Conservation (phyloP, 2,113 vertebrate species). For the Mirounga angustirostris region DNA sequence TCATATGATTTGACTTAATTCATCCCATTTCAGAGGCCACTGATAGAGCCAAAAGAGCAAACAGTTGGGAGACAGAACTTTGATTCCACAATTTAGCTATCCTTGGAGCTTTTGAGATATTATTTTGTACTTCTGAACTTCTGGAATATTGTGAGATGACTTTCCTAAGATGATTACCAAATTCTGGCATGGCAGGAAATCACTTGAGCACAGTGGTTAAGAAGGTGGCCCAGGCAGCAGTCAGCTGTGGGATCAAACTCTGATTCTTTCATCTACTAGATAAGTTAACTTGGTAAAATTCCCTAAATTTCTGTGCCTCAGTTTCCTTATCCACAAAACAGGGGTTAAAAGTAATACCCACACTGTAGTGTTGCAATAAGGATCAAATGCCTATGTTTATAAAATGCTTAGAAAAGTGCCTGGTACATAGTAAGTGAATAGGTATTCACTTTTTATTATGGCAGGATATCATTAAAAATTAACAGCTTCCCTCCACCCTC, state of each 20-base stretch:
- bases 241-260: background rate
- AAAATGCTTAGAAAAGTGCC: constrained; percentile 8
- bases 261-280: background rate
- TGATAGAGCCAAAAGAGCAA: background rate
- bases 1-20: background rate
- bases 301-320: background rate
- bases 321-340: background rate
- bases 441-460: constrained; percentile 22
- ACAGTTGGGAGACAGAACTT: background rate
- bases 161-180: constrained; percentile 44
- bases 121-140: constrained; percentile 18
- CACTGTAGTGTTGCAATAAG: background rate
- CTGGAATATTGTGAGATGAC: background rate
- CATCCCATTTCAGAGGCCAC: background rate
- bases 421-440: constrained; percentile 22
- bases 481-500: background rate
- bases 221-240: background rate
- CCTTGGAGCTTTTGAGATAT: background rate
- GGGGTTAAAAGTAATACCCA: background rate
- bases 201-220: background rate
- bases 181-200: constrained; percentile 5
- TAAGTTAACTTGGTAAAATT: background rate
- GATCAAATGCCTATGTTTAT: constrained; percentile 30
- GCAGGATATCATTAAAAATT: constrained; percentile 27
- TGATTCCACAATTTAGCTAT: background rate